A percentile compares a stretch with the other conserved stretches of the same genome.
Conservation (phyloP, 1,140 invertebrate species). For the Cotesia typhae region DNA sequence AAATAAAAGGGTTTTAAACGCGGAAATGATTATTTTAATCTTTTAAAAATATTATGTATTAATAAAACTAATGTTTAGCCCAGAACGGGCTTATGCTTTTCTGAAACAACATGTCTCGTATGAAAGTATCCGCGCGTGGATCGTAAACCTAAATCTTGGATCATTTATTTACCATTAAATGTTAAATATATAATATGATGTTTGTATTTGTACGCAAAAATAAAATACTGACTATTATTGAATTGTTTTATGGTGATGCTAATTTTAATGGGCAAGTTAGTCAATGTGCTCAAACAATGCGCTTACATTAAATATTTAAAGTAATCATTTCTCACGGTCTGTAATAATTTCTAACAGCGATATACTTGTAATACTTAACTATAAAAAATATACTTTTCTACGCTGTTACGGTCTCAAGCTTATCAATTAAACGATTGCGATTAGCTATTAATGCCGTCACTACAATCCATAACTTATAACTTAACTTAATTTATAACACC, state of each 20-base stretch:
- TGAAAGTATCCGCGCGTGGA: neutral
- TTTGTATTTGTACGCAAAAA: neutral
- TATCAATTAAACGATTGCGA: constrained; percentile 11
- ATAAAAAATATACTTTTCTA: constrained; percentile 5
- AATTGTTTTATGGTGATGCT: neutral
- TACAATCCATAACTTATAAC: too few relatives aligned
- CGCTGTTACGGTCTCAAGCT: neutral
- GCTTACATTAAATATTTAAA: neutral
- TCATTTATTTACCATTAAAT: neutral
- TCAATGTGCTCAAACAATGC: neutral
- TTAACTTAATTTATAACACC: too few relatives aligned
- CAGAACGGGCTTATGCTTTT: neutral
- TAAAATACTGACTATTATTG: too few relatives aligned
- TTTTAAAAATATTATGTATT: neutral
- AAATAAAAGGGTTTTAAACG: too few relatives aligned
- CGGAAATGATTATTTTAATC: too few relatives aligned
- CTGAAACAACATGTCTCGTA: constrained; percentile 9
- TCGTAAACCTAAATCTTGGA: too few relatives aligned
- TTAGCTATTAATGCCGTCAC: neutral
- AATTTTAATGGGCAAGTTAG: constrained; percentile 1
- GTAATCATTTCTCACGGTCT: too few relatives aligned
- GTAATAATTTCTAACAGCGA: too few relatives aligned
- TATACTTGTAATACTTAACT: neutral
- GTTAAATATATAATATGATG: constrained; percentile 11
- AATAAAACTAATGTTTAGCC: neutral